These are phyloP conservation scores for Falco concolor DNA, from an alignment of 2,797 vertebrate species.

Conservation along the genomic window DNA sequence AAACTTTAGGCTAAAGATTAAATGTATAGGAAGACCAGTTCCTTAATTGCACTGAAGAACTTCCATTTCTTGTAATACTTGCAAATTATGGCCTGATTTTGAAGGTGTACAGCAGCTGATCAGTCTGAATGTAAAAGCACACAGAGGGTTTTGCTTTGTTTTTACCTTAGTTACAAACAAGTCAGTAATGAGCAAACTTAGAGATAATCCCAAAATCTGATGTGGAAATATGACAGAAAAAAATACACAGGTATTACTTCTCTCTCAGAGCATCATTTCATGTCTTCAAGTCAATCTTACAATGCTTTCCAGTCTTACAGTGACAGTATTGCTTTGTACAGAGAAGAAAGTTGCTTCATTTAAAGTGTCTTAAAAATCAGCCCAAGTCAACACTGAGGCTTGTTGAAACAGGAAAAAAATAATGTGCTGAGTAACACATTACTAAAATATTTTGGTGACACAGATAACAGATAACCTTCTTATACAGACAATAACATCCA, in stretches of 20 bases:
- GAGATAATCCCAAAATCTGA: neutral
- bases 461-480: fast-evolving
- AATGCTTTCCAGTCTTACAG: neutral
- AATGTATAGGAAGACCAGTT: neutral
- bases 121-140: neutral
- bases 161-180: neutral
- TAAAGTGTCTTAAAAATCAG: neutral
- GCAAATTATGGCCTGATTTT: neutral
- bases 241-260: neutral
- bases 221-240: neutral
- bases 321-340: neutral
- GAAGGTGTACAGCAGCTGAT: neutral
- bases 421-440: neutral
- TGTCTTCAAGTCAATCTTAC: neutral
- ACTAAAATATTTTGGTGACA: neutral
- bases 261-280: neutral
- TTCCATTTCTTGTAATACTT: neutral
- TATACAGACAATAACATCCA: neutral
- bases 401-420: neutral
- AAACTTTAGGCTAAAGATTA: neutral
- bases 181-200: neutral
- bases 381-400: neutral
- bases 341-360: neutral
- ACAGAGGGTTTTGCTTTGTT: neutral
- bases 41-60: neutral